Evolutionary conservation across 2,113 vertebrate species (phyloP).

Genomic region (Poecile atricapillus): DNA sequence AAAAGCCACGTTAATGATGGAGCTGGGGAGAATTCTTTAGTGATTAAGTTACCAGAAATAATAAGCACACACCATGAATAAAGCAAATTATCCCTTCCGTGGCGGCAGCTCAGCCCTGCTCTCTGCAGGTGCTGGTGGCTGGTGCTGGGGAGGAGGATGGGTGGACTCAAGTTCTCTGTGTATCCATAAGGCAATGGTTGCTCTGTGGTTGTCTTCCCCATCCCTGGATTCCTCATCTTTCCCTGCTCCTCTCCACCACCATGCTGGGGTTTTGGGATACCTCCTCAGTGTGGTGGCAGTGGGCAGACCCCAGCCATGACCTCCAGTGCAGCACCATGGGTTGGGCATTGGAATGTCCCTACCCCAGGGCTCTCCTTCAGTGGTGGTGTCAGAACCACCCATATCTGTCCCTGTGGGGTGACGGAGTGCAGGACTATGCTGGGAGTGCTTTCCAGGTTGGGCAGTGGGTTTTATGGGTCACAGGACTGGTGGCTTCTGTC

Average conservation of each 20-base stretch:
- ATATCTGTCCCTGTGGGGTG: too few species aligned
- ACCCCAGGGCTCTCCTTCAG: neutral
- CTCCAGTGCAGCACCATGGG: neutral
- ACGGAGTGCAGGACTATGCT: neutral
- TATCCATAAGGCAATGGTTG: fast-evolving
- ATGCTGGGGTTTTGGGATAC: neutral
- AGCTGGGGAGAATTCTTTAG: constrained; percentile 35
- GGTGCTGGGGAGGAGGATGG: neutral
- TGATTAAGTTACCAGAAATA: constrained; percentile 43
- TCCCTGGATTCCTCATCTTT: neutral
- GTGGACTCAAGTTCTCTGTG: neutral
- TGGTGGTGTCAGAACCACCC: neutral
- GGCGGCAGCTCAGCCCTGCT: neutral
- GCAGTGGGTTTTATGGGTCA: neutral
- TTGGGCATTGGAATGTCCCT: neutral
- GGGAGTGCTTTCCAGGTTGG: neutral
- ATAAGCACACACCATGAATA: neutral
- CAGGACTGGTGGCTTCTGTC: neutral
- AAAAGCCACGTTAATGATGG: constrained; percentile 6
- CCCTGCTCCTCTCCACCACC: neutral
- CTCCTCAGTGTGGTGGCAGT: neutral
- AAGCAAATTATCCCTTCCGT: neutral
- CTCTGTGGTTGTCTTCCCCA: neutral
- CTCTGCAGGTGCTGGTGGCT: neutral
- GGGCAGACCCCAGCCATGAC: neutral